Evolutionary conservation across 2,888 invertebrate genomes (phyloP).

Genomic region (Onchidella celtica): DNA sequence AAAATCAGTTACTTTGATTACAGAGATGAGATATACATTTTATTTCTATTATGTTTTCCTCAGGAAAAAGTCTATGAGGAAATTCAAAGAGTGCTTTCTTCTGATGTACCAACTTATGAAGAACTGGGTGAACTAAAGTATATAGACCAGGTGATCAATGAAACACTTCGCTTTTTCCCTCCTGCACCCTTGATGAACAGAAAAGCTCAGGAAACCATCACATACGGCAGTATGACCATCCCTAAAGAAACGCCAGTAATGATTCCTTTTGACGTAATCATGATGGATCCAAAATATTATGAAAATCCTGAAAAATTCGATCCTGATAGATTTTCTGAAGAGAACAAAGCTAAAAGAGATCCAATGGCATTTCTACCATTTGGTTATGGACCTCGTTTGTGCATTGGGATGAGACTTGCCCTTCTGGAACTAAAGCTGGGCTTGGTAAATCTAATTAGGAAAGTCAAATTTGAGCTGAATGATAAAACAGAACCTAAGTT

Average conservation of each 20-base stretch:
- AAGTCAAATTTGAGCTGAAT: conserved; percentile 18
- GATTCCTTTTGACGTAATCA: neutral
- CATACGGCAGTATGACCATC: neutral
- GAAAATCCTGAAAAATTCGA: conserved; percentile 18
- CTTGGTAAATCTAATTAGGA: neutral
- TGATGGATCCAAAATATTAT: neutral
- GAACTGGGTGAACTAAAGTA: conserved; percentile 9
- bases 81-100: neutral
- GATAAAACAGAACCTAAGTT: neutral
- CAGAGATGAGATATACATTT: no score
- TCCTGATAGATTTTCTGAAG: conserved; percentile 13
- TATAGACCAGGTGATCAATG: conserved; percentile 1
- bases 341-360: neutral
- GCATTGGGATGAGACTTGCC: conserved; percentile 8
- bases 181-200: neutral
- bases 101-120: conserved; percentile 14
- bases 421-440: neutral
- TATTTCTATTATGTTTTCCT: no score
- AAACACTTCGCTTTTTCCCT: conserved; percentile 2
- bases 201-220: neutral
- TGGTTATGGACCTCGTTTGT: conserved; percentile 20
- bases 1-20: neutral
- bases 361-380: conserved; percentile 9
- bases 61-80: conserved; percentile 21
- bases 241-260: neutral